Evolutionary conservation across 2,797 vertebrate species (phyloP), one percentile per base, ranked within the genome.

Genomic region (Mico argentatus): DNA sequence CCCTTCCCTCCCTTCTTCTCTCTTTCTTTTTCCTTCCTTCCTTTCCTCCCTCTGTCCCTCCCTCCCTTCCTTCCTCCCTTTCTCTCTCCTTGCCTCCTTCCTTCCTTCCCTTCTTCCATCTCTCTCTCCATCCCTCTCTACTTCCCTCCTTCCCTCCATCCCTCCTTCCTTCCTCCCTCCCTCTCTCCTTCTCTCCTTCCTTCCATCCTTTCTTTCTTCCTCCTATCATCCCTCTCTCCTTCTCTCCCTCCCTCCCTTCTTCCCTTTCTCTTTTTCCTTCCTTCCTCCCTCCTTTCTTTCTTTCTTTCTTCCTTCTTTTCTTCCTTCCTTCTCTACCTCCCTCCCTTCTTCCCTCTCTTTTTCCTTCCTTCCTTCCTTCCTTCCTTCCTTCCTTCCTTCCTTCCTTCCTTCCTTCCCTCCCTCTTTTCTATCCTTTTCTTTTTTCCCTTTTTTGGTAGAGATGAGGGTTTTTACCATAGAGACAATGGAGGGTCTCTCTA

Each of bases 141-240:
- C n/a, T n/a, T n/a, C n/a, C n/a, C n/a, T n/a, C n/a, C n/a, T n/a
- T n/a, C n/a, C n/a, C n/a, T n/a, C n/a, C n/a, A n/a, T n/a, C n/a
- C n/a, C n/a, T n/a, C n/a, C n/a, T n/a, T n/a, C n/a, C n/a, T n/a
- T n/a, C n/a, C n/a, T n/a, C n/a, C n/a, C n/a, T n/a, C n/a, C n/a
- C n/a, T n/a, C n/a, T 0, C 0, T 52, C 13, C 3, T 0, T 52
- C 0, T 3, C 2, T 48, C 3, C 3, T 0, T 26, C 24, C 20
- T 1, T 57, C 55, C 0, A 4, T 57, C 8, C 22, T 3, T 24
- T 1, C 3, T 4, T 39, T 4, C 36, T 39, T 39, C 36, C 36
- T 39, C 4, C 36, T 4, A 4, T 4, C 36, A 2, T 9, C 10
- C 24, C 11, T 26, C 24, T 24, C 9, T 12, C 57, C 0, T 0